Percentiles rank a stretch among this genome's conserved stretches.
phyloP scores from a whole-genome alignment of 2,888 invertebrate genomes.

The Plebejus argus region DNA sequence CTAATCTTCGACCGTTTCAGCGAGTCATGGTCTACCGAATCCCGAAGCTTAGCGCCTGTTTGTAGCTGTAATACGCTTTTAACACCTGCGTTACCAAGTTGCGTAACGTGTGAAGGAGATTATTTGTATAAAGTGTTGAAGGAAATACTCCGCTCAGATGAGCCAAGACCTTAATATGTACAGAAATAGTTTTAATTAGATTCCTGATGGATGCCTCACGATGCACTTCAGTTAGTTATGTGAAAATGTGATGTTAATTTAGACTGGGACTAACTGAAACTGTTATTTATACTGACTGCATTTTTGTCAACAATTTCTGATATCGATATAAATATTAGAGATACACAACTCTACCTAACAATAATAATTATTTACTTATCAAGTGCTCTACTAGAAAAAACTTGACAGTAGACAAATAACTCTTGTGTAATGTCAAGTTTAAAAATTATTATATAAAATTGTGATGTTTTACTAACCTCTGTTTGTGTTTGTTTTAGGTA shows the following conservation, averaged over 20 bases:
- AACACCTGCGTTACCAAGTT: slow-evolving; percentile 73
- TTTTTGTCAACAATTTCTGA: background rate
- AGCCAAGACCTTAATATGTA: slow-evolving; percentile 45
- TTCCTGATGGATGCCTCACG: slow-evolving; percentile 42
- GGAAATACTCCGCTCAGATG: slow-evolving; percentile 51
- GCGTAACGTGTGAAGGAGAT: slow-evolving; percentile 60
- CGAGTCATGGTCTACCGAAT: slow-evolving; percentile 66
- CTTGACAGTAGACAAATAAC: background rate
- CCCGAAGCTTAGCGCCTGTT: slow-evolving; percentile 75
- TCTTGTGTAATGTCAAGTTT: too few relatives aligned
- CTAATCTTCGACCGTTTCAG: slow-evolving; percentile 74
- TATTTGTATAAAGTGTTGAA: slow-evolving; percentile 58
- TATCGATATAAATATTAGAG: too few relatives aligned
- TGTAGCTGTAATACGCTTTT: slow-evolving; percentile 75
- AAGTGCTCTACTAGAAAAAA: background rate
- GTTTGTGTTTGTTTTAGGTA: too few relatives aligned
- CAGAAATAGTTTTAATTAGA: slow-evolving; percentile 51
- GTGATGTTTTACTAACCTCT: too few relatives aligned
- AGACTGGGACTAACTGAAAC: background rate
- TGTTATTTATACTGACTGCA: background rate
- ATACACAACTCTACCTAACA: too few relatives aligned
- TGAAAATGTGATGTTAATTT: slow-evolving; percentile 15
- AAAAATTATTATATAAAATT: background rate
- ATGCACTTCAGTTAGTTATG: slow-evolving; percentile 37
- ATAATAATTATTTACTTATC: too few relatives aligned